Conservation (phyloP, 92 coral and sea anemone species). For the Palythoa caribaeorum region DNA sequence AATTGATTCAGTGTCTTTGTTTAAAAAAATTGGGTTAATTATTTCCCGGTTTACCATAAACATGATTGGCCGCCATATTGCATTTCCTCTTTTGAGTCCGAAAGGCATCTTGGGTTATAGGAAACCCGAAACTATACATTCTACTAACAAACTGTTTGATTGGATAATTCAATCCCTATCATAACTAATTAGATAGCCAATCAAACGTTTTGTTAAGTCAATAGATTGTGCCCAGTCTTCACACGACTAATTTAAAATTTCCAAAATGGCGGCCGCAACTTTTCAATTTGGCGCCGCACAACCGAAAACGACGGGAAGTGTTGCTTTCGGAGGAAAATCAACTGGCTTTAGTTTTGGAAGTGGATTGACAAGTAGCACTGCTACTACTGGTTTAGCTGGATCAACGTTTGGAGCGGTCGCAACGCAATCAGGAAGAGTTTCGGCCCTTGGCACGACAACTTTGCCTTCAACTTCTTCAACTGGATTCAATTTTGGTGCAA, state of each 20-base stretch:
- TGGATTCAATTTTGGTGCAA: constrained; percentile 37
- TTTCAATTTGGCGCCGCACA: constrained; percentile 50
- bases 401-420: constrained; percentile 37
- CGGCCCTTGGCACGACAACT: constrained; percentile 37
- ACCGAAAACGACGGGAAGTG: constrained; percentile 22
- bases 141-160: constrained; percentile 30
- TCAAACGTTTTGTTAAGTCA: constrained; percentile 2
- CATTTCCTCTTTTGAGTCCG: constrained; percentile 44
- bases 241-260: not conserved
- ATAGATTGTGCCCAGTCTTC: not conserved
- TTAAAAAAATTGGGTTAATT: not conserved
- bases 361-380: constrained; percentile 9
- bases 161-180: not conserved
- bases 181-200: not conserved
- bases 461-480: constrained; percentile 30
- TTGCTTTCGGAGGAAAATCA: constrained; percentile 37
- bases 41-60: not conserved
- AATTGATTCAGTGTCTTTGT: not conserved
- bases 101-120: constrained; percentile 13
- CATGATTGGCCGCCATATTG: constrained; percentile 37
- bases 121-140: not conserved
- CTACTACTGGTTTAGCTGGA: constrained; percentile 19
- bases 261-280: constrained; percentile 44
- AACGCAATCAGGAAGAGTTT: constrained; percentile 38
- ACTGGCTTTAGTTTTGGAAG: constrained; percentile 36